Evolutionary conservation across 2,113 vertebrate species (phyloP).

Genomic region (Coracopsis vasa): DNA sequence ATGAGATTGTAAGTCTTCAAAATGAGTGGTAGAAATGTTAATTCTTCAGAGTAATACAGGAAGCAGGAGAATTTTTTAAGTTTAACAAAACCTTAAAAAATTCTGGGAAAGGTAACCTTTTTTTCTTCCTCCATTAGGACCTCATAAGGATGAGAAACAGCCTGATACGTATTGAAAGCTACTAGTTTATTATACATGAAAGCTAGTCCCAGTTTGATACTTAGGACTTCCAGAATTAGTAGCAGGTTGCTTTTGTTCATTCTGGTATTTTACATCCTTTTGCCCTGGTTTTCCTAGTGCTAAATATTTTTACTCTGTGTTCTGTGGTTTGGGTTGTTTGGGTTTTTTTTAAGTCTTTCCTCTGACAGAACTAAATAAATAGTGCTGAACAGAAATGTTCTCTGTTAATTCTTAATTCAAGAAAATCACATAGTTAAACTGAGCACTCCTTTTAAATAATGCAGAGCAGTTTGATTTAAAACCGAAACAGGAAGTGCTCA

Average conservation of each 20-base stretch:
- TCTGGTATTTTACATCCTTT: background rate
- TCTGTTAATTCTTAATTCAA: background rate
- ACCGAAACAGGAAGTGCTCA: background rate
- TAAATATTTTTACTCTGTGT: background rate
- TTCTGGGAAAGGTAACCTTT: background rate
- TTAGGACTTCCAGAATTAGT: background rate
- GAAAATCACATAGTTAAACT: background rate
- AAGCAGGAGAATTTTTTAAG: background rate
- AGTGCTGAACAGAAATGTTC: background rate
- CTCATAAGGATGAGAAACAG: background rate
- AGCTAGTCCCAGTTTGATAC: background rate
- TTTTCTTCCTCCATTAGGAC: background rate
- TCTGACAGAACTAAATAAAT: no score
- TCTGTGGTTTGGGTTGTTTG: background rate
- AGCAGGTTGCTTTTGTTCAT: background rate
- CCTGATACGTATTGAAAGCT: background rate
- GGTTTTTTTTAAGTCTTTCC: no score
- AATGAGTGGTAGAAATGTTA: background rate
- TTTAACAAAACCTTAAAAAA: background rate
- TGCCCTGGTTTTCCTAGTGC: background rate
- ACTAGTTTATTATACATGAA: background rate
- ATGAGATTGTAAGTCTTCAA: background rate
- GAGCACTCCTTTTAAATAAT: background rate
- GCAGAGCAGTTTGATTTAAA: background rate
- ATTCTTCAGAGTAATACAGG: background rate